Evolutionary conservation across 30 jellyfish, hydroid and myxozoan species (phyloP), one percentile per base, ranked within the genome.

Genomic region (Hydra vulgaris): DNA sequence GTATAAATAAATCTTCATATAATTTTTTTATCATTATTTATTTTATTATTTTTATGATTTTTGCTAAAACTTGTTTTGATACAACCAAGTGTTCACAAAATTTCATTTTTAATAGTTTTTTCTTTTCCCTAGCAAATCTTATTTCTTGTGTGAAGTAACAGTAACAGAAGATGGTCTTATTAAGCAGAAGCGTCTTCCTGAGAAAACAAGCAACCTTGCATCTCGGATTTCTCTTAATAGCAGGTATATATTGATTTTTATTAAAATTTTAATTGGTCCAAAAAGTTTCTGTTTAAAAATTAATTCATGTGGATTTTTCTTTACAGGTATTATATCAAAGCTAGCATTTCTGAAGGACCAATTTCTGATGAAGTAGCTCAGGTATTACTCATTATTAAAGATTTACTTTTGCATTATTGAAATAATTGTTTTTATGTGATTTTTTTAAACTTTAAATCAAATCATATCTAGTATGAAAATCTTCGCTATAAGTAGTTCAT

Each of bases 311-410:
- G n/a, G n/a, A n/a, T n/a, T n/a, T n/a, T n/a, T n/a, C n/a, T 68
- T 68, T 68, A 15, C 68, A 90, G 98, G 81, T 92, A 92, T 68
- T 92, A 76, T 75, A 81, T 92, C 79, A 92, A 87, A 81, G 82
- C 92, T 21, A 80, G 87, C n/a, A 66, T 92, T 18, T 92, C 98
- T 0, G 98, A 92, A 69, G 98, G 96, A 15, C 95, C 95, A 19
- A 74, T 92, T 25, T 70, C 98, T 4, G 86, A 82, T 23, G 98
- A 92, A 73, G 94, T 92, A 23, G 98, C 98, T 15, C 96, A 83
- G 98, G 98, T 90, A 81, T n/a, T n/a, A n/a, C n/a, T n/a, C n/a
- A 76, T 21, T 15, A 4, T 21, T 12, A 23, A 21, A 25, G n/a
- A n/a, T n/a, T n/a, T n/a, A n/a, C n/a, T 66, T 19, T 76, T 27